phyloP scores from a whole-genome alignment of 2,113 vertebrate species.

The Piliocolobus tephrosceles region DNA sequence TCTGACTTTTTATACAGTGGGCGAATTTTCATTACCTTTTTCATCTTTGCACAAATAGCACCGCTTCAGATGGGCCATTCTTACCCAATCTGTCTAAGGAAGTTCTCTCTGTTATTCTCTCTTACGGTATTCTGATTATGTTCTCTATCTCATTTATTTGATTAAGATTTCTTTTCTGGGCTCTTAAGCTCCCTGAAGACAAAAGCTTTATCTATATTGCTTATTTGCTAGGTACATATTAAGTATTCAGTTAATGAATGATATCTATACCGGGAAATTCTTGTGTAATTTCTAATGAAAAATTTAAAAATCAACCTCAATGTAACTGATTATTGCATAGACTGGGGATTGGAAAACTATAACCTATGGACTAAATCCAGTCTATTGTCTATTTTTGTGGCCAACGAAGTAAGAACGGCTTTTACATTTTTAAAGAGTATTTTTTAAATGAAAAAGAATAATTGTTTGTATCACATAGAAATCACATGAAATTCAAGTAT shows the following conservation, averaged over 20 bases:
- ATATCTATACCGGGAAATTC: not conserved
- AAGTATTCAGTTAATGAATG: not conserved
- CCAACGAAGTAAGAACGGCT: not conserved
- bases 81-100: not conserved
- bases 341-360: fast-evolving
- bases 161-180: not conserved
- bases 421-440: not conserved
- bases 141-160: not conserved
- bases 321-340: not conserved
- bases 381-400: not conserved
- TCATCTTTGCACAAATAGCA: not conserved
- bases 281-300: too few relatives aligned
- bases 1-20: not conserved
- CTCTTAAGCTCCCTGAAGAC: not conserved
- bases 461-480: not conserved
- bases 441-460: not conserved
- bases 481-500: not conserved
- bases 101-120: not conserved
- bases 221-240: not conserved
- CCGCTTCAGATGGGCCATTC: not conserved
- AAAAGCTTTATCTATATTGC: not conserved
- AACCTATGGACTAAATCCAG: not conserved
- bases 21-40: not conserved
- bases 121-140: not conserved
- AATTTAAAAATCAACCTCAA: too few relatives aligned